phyloP scores from a whole-genome alignment of 2,797 vertebrate genomes.

The Brotula barbata region DNA sequence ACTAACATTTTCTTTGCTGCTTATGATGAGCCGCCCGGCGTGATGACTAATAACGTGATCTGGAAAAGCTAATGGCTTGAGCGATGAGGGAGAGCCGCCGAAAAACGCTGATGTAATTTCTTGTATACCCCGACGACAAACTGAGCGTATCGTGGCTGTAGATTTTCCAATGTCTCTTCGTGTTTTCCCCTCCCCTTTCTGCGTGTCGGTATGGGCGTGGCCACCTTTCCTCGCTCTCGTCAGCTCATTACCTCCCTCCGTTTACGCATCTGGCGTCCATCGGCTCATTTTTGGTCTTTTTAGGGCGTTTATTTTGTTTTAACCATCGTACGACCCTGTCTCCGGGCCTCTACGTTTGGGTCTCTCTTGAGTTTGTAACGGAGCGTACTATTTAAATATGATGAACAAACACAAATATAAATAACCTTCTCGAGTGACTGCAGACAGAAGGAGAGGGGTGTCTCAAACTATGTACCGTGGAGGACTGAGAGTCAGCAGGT shows the following conservation, averaged over 20 bases:
- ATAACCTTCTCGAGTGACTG: constrained; percentile 10
- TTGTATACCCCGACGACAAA: constrained; percentile 12
- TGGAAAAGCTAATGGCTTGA: constrained; percentile 47
- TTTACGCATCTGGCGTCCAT: too few relatives aligned
- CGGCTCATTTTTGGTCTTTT: too few relatives aligned
- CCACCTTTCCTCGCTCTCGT: too few relatives aligned
- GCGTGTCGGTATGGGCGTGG: too few relatives aligned
- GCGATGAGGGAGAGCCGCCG: constrained; percentile 44
- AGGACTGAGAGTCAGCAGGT: neutral
- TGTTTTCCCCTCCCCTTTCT: too few relatives aligned
- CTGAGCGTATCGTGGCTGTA: too few relatives aligned
- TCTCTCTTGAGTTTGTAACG: too few relatives aligned
- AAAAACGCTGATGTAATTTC: constrained; percentile 26
- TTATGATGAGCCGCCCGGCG: constrained; percentile 52
- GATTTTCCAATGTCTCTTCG: too few relatives aligned
- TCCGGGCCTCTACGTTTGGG: too few relatives aligned
- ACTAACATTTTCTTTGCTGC: constrained; percentile 53
- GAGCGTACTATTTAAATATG: constrained; percentile 13
- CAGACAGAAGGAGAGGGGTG: constrained; percentile 1
- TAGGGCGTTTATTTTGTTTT: too few relatives aligned
- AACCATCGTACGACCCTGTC: too few relatives aligned
- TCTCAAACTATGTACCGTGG: neutral
- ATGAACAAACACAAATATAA: constrained; percentile 21
- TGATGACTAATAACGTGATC: constrained; percentile 43
- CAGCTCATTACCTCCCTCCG: too few relatives aligned